Evolutionary conservation across 2,888 invertebrate genomes (phyloP).

Genomic region (Loripinus fragilis): DNA sequence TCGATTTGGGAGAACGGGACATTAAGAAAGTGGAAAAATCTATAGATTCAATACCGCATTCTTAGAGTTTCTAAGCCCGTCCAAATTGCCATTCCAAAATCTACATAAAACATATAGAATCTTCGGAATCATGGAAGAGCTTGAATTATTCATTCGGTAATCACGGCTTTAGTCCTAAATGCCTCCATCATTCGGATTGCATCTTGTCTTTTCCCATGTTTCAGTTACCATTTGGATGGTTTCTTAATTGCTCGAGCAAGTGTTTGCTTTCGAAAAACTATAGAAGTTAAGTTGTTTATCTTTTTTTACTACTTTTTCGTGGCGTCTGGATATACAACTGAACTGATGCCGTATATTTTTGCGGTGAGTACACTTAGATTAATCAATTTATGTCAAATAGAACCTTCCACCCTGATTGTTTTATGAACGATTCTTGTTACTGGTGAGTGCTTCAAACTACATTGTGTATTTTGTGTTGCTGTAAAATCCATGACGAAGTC

Average conservation of each 20-base stretch:
- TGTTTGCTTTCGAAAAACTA: not conserved
- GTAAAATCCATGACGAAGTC: too few relatives aligned
- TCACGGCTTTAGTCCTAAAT: slow-evolving; percentile 11
- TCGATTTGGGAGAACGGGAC: not conserved
- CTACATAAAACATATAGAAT: slow-evolving; percentile 8
- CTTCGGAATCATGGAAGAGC: not conserved
- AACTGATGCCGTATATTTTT: not conserved
- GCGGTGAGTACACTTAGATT: not conserved
- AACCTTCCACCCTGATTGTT: too few relatives aligned
- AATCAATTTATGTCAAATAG: too few relatives aligned
- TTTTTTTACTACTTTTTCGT: not conserved
- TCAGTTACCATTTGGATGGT: not conserved
- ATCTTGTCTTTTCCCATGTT: not conserved
- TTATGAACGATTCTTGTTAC: too few relatives aligned
- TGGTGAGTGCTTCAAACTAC: too few relatives aligned
- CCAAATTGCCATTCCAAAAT: slow-evolving; percentile 4
- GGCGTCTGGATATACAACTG: not conserved
- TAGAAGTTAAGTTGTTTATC: not conserved
- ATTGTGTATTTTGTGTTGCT: too few relatives aligned
- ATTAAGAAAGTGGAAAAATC: not conserved
- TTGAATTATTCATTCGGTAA: slow-evolving; percentile 14
- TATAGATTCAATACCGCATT: slow-evolving; percentile 1
- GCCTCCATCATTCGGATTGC: not conserved
- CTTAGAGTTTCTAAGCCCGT: slow-evolving; percentile 7
- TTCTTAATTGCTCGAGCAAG: not conserved